Base-by-base conservation (phyloP, 1,140 invertebrate species). In the Drosophila mayri region DNA sequence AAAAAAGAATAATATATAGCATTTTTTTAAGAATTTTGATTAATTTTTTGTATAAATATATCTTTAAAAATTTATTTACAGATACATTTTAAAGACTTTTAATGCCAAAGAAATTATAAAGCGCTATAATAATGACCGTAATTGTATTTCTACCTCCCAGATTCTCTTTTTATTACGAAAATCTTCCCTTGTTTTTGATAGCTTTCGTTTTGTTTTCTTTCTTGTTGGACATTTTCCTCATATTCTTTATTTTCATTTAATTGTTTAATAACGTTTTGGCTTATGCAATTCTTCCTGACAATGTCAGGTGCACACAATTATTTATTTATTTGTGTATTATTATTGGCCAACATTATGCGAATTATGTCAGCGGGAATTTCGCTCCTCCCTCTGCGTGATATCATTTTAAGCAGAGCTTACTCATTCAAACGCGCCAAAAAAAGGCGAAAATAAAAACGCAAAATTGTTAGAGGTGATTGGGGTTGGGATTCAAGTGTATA, bases 371-470 rank as follows among this genome's bases (percentile, higher is more conserved):
- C 67, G 18, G 16, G 11, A 47, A 43, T 58, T 18, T 25, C 38
- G 65, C 50, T 62, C 3, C 25, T 25, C 25, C 25, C 41, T 4
- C 37, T 40, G 66, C 49, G 75, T 88, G 84, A 88, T 88, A 88
- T 88, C 84, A 88, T 81, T 80, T 77, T 49, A 90, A 90, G 81
- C 85, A 71, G 25, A 90, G 85, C 84, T 88, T 80, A 88, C 73
- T 90, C 84, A 88, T 64, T 77, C 60, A 16, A 64, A 62, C 80
- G 76, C 84, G 77, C 84, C 85, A 88, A 87, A 83, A 74, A 71
- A 18, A 18, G 25, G 16, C 9, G 28, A 50, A 50, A 8, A 32
- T 35, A 32, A 30, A 44, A 16, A 55, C 52, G 64, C 47, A 49
- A 77, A 67, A 79, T 50, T 38, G 35, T 61, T 44, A 63, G 22